These are phyloP conservation scores for Sebastolobus altivelis DNA, from an alignment of 2,797 vertebrate genomes.

Conservation along the genomic window DNA sequence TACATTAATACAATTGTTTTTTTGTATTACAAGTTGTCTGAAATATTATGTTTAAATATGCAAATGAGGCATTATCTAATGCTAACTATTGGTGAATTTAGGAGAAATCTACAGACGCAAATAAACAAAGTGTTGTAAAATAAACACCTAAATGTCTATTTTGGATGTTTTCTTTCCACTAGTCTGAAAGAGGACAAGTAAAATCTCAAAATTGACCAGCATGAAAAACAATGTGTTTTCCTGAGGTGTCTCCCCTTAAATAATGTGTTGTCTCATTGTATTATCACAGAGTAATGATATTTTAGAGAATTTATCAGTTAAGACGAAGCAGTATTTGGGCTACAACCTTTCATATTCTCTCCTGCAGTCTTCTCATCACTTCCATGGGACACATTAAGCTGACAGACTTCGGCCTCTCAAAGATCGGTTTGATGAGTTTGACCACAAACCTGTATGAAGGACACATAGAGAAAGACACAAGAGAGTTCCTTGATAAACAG, in stretches of 20 bases:
- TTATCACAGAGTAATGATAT: background rate
- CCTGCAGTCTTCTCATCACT: conserved; percentile 93
- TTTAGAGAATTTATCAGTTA: background rate
- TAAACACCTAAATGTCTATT: too few species aligned
- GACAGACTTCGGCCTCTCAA: conserved; percentile 97
- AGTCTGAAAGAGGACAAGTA: too few species aligned
- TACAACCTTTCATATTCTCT: background rate
- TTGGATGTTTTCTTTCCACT: too few species aligned
- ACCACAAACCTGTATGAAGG: conserved; percentile 98
- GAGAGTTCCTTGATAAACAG: conserved; percentile 98
- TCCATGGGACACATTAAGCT: conserved; percentile 98
- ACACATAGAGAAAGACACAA: conserved; percentile 96
- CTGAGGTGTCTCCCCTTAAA: too few species aligned
- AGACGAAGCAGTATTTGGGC: rapidly evolving
- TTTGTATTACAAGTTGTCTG: too few species aligned
- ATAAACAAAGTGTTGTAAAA: too few species aligned
- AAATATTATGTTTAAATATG: too few species aligned
- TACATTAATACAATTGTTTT: rapidly evolving
- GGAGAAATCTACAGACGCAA: too few species aligned
- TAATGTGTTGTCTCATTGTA: background rate
- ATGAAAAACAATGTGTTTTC: too few species aligned
- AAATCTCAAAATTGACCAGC: too few species aligned
- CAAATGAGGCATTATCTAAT: too few species aligned
- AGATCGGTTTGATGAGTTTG: conserved; percentile 97
- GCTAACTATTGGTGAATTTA: too few species aligned